Evolutionary conservation across 2,113 vertebrate genomes (phyloP).

Genomic region (Chaenogobius annularis): DNA sequence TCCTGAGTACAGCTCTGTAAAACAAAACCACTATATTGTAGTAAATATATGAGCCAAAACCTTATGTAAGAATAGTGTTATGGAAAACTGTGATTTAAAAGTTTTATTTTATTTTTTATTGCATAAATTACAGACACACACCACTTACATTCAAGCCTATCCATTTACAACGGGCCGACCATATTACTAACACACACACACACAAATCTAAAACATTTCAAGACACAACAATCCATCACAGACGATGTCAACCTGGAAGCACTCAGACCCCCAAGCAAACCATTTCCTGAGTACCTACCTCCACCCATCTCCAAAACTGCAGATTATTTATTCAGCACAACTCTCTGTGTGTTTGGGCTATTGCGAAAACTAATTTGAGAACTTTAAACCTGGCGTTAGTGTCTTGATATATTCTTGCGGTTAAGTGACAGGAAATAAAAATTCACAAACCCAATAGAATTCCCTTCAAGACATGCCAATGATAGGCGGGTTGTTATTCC

Average conservation of each 20-base stretch:
- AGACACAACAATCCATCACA: slow-evolving; percentile 62
- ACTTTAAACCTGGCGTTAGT: slow-evolving; percentile 54
- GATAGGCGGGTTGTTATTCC: slow-evolving; percentile 62
- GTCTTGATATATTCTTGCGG: slow-evolving; percentile 58
- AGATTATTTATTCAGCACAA: slow-evolving; percentile 66
- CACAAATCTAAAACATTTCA: slow-evolving; percentile 59
- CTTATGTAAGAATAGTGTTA: background rate
- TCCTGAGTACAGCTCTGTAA: background rate
- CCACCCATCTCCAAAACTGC: slow-evolving; percentile 46
- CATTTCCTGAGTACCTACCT: slow-evolving; percentile 60
- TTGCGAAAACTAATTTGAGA: slow-evolving; percentile 56
- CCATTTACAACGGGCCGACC: slow-evolving; percentile 35
- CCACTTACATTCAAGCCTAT: background rate
- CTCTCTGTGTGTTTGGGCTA: slow-evolving; percentile 47
- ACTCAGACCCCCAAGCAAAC: slow-evolving; percentile 63
- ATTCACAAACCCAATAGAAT: slow-evolving; percentile 53
- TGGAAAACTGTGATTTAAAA: background rate
- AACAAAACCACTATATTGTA: background rate
- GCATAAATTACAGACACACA: background rate
- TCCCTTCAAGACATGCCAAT: slow-evolving; percentile 55
- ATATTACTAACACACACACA: slow-evolving; percentile 45
- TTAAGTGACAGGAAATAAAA: slow-evolving; percentile 60
- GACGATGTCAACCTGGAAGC: slow-evolving; percentile 66
- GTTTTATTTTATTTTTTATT: background rate
- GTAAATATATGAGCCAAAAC: slow-evolving; percentile 6